Base-by-base conservation (phyloP, 1,140 invertebrate species). In the Conus betulinus region DNA sequence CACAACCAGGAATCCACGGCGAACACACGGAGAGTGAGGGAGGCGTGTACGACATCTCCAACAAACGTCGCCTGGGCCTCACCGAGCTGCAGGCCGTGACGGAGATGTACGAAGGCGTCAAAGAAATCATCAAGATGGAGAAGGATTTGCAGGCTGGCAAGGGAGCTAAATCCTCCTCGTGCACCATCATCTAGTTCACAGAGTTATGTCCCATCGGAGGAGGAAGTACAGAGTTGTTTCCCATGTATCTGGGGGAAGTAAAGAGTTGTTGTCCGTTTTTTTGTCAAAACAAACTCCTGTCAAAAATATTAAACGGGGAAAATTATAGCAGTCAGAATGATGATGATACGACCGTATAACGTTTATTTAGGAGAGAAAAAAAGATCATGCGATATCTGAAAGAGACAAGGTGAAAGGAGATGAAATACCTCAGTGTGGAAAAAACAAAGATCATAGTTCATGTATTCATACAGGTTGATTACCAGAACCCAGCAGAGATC, bases 11-110 rank as follows among this genome's bases (percentile, higher is more conserved):
- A 86, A 99, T 98, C 52, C 97, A 98, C 89, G 98, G 98, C 87
- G 98, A 99, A 96, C 98, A 99, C 96, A 98, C 98, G 79, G 98
- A 99, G 88, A 94, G 92, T 91, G 94, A 93, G 6, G 93, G 94
- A 13, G 94, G 94, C 13, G 93, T 94, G 15, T 94, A 93, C 85
- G 94, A 94, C 88, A 93, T 94, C 81, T 94, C 93, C 74, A 94
- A 94, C 92, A 94, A 93, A 87, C 84, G 92, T 15, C 90, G 94
- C 27, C 90, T 94, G 81, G 94, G 94, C 53, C 89, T 94, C 67
- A 91, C 91, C 27, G 94, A 94, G 90, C 90, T 93, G 85, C 89
- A 94, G 57, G 92, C 93, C 87, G 91, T 94, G 11, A 89, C 91
- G 71, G 92, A 94, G 87, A 93, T 94, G 93, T 91, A 90, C 25